These are phyloP conservation scores for Berghia stephanieae DNA, from an alignment of 1,140 invertebrate species.

Conservation along the genomic window DNA sequence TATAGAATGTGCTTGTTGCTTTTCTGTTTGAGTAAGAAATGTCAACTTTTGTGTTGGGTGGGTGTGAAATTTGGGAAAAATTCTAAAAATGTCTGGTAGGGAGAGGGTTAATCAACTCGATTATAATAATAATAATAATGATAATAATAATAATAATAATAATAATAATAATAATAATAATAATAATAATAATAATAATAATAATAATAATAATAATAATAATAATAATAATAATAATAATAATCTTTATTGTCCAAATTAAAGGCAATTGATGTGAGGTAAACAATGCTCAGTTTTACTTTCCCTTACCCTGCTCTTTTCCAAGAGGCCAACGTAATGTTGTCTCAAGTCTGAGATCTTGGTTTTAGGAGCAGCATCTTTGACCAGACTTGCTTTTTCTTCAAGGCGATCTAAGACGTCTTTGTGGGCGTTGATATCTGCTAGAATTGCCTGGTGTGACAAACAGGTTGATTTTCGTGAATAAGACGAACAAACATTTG, in stretches of 20 bases:
- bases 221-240: background rate
- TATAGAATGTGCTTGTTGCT: too few relatives aligned
- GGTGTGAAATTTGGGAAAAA: too few relatives aligned
- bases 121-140: too few relatives aligned
- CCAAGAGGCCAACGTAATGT: constrained; percentile 42
- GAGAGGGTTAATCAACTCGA: too few relatives aligned
- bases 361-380: constrained; percentile 47
- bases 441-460: constrained; percentile 48
- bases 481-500: too few relatives aligned
- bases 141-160: too few relatives aligned
- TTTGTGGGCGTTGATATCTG: constrained; percentile 54
- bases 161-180: background rate
- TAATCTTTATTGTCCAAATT: too few relatives aligned
- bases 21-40: too few relatives aligned
- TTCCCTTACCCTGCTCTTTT: constrained; percentile 42
- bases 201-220: background rate
- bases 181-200: background rate
- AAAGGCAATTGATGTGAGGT: too few relatives aligned
- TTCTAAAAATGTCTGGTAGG: too few relatives aligned
- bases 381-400: constrained; percentile 52
- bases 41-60: too few relatives aligned
- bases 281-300: background rate
- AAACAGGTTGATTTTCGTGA: too few relatives aligned
- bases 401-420: constrained; percentile 51
- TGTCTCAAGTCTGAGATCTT: constrained; percentile 47